phyloP scores from a whole-genome alignment of 35 echinoderm and acorn worm genomes.

The Hemicentrotus pulcherrimus region DNA sequence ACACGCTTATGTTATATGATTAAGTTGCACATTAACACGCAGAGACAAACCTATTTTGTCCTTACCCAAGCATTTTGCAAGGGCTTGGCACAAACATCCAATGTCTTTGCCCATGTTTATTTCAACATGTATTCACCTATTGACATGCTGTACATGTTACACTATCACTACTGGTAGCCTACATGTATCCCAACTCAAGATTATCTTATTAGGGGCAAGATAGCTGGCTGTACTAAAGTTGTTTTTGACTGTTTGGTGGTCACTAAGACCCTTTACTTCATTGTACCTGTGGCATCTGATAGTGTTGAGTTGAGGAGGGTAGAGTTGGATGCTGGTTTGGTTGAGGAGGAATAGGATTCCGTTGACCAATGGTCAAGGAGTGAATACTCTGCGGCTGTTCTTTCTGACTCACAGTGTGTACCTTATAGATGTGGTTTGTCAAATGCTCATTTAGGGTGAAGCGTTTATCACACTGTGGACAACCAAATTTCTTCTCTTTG shows the following conservation, averaged over 20 bases:
- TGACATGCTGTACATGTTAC: no score
- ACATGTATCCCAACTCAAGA: neutral
- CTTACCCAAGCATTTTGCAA: no score
- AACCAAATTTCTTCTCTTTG: slow-evolving; percentile 62
- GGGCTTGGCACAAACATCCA: no score
- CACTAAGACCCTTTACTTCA: neutral
- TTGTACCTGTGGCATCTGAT: neutral
- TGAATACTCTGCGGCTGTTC: neutral
- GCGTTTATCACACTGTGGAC: slow-evolving; percentile 55
- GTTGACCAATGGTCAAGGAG: neutral
- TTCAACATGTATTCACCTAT: no score
- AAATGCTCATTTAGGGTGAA: slow-evolving; percentile 56
- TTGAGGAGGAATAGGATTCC: neutral
- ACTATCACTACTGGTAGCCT: neutral
- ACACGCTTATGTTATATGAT: no score
- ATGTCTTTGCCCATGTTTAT: no score
- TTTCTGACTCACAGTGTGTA: neutral
- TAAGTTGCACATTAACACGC: no score
- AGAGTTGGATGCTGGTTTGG: neutral
- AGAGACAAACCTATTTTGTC: no score
- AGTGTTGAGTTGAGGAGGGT: neutral
- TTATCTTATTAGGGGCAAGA: neutral
- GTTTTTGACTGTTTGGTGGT: neutral
- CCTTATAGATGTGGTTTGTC: slow-evolving; percentile 38
- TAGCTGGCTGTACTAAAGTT: neutral